phyloP scores from a whole-genome alignment of 2,888 invertebrate species.

The Drosophila maculinotata region DNA sequence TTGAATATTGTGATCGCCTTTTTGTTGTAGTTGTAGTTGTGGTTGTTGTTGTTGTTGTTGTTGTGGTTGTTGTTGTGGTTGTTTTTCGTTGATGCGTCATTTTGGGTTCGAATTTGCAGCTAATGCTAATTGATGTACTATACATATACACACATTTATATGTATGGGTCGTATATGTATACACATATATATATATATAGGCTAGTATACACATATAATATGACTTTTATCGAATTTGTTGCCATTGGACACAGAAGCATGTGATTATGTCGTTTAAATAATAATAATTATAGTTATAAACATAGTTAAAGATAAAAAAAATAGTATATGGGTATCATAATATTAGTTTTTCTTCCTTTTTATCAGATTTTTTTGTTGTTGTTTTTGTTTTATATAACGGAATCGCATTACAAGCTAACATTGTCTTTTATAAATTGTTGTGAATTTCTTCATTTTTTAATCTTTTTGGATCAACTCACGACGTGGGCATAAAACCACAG shows the following conservation, averaged over 20 bases:
- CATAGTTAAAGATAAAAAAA: slow-evolving; percentile 22
- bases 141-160: too few species aligned
- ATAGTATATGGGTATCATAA: slow-evolving; percentile 22
- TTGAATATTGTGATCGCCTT: slow-evolving; percentile 13
- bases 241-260: slow-evolving; percentile 51
- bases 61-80: too few species aligned
- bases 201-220: slow-evolving; percentile 43
- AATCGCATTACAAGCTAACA: slow-evolving; percentile 69
- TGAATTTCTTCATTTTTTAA: slow-evolving; percentile 42
- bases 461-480: slow-evolving; percentile 5
- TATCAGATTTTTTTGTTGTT: slow-evolving; percentile 10
- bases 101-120: too few species aligned
- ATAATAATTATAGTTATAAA: slow-evolving; percentile 33
- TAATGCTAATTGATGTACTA: slow-evolving; percentile 23
- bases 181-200: slow-evolving; percentile 25
- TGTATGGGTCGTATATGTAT: too few species aligned
- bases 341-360: slow-evolving; percentile 21
- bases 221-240: slow-evolving; percentile 65
- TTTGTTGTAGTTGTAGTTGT: too few species aligned
- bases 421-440: slow-evolving; percentile 73
- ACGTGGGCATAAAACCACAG: slow-evolving; percentile 30
- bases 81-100: slow-evolving; percentile 10
- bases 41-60: neutral
- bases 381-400: slow-evolving; percentile 44
- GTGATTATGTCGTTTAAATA: slow-evolving; percentile 46